Evolutionary conservation across 2,797 vertebrate genomes (phyloP).

Genomic region (Gallirallus australis): DNA sequence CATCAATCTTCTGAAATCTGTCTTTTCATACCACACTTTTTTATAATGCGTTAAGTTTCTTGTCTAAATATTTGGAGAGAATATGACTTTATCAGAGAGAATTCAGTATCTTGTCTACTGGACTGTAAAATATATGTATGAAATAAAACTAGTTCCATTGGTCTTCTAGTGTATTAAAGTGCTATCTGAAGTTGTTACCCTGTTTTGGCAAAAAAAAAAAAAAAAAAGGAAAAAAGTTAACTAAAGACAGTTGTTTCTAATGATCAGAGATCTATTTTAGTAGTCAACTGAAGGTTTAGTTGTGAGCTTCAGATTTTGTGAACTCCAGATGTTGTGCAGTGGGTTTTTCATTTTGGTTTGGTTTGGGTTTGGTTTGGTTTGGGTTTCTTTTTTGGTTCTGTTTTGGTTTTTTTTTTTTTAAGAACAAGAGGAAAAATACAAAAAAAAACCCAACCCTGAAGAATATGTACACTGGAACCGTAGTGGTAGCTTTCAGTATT

Average conservation of each 20-base stretch:
- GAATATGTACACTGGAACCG: slow-evolving; percentile 92
- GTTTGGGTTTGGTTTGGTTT: no score
- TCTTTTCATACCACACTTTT: slow-evolving; percentile 76
- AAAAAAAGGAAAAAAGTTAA: slow-evolving; percentile 77
- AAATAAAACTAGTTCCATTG: slow-evolving; percentile 91
- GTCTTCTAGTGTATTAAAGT: slow-evolving; percentile 95
- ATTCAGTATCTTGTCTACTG: slow-evolving; percentile 85
- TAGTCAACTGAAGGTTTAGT: slow-evolving; percentile 98
- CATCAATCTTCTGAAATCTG: slow-evolving; percentile 62
- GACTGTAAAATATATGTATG: slow-evolving; percentile 93
- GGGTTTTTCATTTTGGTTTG: slow-evolving; percentile 73
- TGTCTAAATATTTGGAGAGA: slow-evolving; percentile 87
- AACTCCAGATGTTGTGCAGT: slow-evolving; percentile 96
- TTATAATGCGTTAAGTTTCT: slow-evolving; percentile 77
- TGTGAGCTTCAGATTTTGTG: slow-evolving; percentile 98
- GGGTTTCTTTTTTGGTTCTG: no score
- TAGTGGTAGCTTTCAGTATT: slow-evolving; percentile 97
- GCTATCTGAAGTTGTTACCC: slow-evolving; percentile 92
- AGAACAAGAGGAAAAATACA: slow-evolving; percentile 80
- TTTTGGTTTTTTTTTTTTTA: slow-evolving; percentile 77
- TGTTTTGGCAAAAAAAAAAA: slow-evolving; percentile 86
- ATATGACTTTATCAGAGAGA: slow-evolving; percentile 88
- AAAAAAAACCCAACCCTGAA: slow-evolving; percentile 58
- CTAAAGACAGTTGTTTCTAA: slow-evolving; percentile 93
- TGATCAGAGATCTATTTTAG: slow-evolving; percentile 99